These are phyloP conservation scores for Centropyge bicolor DNA, from an alignment of 2,797 vertebrate species.

Conservation along the genomic window DNA sequence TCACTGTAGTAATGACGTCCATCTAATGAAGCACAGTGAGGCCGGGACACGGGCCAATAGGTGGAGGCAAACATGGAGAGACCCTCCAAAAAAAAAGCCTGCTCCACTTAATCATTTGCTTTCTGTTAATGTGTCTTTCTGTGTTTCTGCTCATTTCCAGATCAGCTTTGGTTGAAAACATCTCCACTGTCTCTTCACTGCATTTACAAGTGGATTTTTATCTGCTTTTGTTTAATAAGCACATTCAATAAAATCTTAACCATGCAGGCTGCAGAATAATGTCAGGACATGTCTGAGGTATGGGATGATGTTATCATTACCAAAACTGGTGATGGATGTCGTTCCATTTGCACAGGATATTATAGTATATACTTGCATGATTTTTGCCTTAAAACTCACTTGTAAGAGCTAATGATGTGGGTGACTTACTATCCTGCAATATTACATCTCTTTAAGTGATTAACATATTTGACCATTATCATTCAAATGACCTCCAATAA, in stretches of 20 bases:
- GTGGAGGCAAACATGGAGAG: constrained; percentile 7
- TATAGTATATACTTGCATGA: too few relatives aligned
- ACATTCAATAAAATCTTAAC: neutral
- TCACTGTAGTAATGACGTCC: constrained; percentile 13
- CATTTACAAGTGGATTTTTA: neutral
- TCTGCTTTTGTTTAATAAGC: neutral
- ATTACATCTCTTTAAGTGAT: too few relatives aligned
- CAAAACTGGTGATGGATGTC: neutral
- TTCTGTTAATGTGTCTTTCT: neutral
- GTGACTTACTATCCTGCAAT: too few relatives aligned
- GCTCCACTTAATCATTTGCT: neutral
- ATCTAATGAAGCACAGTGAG: constrained; percentile 17
- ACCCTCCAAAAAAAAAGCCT: neutral
- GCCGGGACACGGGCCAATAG: constrained; percentile 16
- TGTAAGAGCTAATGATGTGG: too few relatives aligned
- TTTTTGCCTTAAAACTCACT: too few relatives aligned
- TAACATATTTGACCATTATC: too few relatives aligned
- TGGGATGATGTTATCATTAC: neutral
- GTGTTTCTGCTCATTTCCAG: neutral
- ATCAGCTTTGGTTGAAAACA: neutral
- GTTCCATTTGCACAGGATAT: too few relatives aligned
- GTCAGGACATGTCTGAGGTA: neutral
- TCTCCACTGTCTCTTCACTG: neutral
- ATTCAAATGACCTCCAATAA: too few relatives aligned
- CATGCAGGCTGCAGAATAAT: neutral